Conservation (phyloP, 53 echinoderm and acorn worm species). For the Hippasteria phrygiana region DNA sequence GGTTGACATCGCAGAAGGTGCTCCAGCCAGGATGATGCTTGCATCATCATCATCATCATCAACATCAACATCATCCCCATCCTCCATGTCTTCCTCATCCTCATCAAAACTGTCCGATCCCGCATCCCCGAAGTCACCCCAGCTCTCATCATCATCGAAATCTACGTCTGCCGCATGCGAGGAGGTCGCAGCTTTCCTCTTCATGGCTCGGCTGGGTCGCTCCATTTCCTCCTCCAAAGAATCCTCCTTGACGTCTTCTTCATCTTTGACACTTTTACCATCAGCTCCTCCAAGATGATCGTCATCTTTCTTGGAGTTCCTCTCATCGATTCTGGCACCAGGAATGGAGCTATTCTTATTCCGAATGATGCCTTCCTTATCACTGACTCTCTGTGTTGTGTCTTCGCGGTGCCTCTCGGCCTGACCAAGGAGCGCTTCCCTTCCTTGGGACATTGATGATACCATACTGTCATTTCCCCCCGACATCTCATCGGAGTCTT, state of each 20-base stretch:
- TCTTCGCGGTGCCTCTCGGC: background rate
- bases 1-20: conserved; percentile 75
- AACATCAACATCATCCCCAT: conserved; percentile 85
- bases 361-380: background rate
- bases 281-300: background rate
- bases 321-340: background rate
- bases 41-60: conserved; percentile 86
- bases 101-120: conserved; percentile 68
- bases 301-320: background rate
- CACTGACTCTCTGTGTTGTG: background rate
- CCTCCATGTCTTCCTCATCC: conserved; percentile 86
- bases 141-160: conserved; percentile 98
- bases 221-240: conserved; percentile 59
- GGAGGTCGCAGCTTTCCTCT: conserved; percentile 56
- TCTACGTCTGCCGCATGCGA: conserved; percentile 69
- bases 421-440: background rate
- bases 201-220: conserved; percentile 20
- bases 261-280: conserved; percentile 22
- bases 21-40: conserved; percentile 85
- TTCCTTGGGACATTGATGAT: background rate
- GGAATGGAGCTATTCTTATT: background rate
- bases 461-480: background rate
- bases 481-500: conserved; percentile 51
- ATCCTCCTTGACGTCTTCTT: conserved; percentile 20
- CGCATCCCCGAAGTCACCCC: conserved; percentile 91